Percentiles rank a stretch among this genome's conserved stretches.
Evolutionary conservation across 2,113 vertebrate species (phyloP).

Genomic region (Manacus vitellinus): DNA sequence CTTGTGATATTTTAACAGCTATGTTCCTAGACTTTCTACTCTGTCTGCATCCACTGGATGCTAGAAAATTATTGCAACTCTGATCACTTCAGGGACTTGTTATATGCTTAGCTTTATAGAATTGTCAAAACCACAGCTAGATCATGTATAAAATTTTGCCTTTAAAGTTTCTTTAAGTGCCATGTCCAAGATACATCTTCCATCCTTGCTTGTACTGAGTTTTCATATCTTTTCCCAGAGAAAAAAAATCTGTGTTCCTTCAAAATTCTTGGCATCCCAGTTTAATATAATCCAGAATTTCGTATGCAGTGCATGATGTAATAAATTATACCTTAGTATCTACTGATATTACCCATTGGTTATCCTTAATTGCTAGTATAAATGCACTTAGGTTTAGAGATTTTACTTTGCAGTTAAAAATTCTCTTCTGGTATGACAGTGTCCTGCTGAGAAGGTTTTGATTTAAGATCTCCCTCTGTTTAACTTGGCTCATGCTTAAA

Average conservation of each 20-base stretch:
- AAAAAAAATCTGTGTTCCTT: not conserved
- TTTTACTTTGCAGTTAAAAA: not conserved
- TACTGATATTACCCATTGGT: not conserved
- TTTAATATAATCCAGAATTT: not conserved
- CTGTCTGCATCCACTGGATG: not conserved
- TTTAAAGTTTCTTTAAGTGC: not conserved
- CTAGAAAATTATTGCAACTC: not conserved
- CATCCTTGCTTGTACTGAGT: not conserved
- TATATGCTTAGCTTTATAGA: not conserved
- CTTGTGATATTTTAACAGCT: not conserved
- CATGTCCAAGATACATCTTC: not conserved
- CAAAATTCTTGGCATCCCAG: not conserved
- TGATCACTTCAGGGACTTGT: not conserved
- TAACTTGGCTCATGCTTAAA: constrained; percentile 3
- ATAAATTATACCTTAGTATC: not conserved
- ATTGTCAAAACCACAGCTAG: not conserved
- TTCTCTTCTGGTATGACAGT: not conserved
- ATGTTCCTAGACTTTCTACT: not conserved
- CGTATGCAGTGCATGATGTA: not conserved
- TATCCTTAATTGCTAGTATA: not conserved
- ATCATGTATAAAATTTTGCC: not conserved
- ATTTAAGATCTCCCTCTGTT: constrained; percentile 16
- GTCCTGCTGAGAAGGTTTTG: constrained; percentile 1
- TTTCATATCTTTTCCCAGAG: not conserved
- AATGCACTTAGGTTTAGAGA: not conserved